Conservation (phyloP, 2,113 vertebrate genomes). For the Actinemys pallida region DNA sequence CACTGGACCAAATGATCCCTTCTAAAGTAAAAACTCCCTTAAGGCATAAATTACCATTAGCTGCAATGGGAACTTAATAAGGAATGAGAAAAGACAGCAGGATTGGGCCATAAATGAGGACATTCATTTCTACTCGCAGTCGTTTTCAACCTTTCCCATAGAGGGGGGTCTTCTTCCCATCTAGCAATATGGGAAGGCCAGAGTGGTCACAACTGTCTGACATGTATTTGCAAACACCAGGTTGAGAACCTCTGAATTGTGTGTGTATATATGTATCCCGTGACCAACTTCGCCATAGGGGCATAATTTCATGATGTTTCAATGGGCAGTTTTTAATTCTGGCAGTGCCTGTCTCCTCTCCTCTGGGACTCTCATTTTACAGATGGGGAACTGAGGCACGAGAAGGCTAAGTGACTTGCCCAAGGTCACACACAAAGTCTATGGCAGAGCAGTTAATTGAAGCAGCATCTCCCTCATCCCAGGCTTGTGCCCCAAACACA, state of each 20-base stretch:
- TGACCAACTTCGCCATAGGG: background rate
- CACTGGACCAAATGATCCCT: background rate
- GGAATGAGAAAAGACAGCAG: background rate
- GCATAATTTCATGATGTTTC: background rate
- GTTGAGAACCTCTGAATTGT: background rate
- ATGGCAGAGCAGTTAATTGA: background rate
- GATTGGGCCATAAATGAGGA: background rate
- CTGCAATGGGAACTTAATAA: background rate
- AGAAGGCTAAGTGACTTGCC: background rate
- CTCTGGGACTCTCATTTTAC: background rate
- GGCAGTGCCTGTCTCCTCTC: background rate
- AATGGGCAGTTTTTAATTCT: background rate
- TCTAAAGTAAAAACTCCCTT: background rate
- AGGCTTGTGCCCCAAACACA: background rate
- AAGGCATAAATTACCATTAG: background rate
- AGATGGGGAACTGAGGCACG: background rate
- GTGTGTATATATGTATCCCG: background rate
- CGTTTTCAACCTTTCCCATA: background rate
- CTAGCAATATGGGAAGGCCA: fast-evolving
- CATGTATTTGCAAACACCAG: fast-evolving
- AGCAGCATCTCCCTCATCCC: background rate
- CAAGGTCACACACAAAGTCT: background rate
- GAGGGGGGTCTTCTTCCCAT: background rate
- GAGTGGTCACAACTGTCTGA: background rate
- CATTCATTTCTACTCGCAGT: background rate